Conservation (phyloP, 2,113 vertebrate species). For the Psilopsiagon aymara region DNA sequence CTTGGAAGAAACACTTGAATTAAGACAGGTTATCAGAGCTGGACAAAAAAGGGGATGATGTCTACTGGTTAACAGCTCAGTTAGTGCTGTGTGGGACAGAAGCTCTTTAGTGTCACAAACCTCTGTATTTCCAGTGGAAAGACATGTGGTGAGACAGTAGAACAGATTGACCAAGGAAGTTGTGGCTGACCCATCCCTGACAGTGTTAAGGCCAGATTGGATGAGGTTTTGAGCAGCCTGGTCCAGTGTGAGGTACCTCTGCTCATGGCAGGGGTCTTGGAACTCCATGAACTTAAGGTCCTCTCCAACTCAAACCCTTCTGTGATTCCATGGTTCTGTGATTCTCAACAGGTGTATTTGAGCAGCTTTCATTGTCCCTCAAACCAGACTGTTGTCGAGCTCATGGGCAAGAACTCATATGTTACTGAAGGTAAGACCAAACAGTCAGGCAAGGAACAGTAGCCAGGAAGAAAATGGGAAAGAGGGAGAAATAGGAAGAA, state of each 20-base stretch:
- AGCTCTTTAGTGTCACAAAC: background rate
- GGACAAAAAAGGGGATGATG: background rate
- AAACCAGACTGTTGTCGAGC: rapidly evolving
- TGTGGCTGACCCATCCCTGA: background rate
- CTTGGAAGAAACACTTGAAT: background rate
- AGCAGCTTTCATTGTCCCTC: background rate
- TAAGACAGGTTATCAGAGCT: background rate
- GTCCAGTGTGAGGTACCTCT: background rate
- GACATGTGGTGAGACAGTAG: background rate
- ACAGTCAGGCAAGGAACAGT: background rate
- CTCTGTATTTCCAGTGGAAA: background rate
- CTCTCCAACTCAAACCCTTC: background rate
- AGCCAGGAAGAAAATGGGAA: background rate
- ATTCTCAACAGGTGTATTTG: background rate
- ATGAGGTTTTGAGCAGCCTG: background rate
- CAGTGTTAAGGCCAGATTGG: background rate
- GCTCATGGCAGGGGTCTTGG: background rate
- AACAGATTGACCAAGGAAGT: background rate
- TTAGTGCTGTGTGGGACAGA: background rate
- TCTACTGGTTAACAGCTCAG: background rate
- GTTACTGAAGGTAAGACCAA: background rate
- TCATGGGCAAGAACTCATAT: background rate
- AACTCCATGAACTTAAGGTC: background rate
- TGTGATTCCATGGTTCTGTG: background rate
- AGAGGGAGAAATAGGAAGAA: background rate